Conservation (phyloP, 2,797 vertebrate genomes). For the Ctenochaetus hawaiiensis region DNA sequence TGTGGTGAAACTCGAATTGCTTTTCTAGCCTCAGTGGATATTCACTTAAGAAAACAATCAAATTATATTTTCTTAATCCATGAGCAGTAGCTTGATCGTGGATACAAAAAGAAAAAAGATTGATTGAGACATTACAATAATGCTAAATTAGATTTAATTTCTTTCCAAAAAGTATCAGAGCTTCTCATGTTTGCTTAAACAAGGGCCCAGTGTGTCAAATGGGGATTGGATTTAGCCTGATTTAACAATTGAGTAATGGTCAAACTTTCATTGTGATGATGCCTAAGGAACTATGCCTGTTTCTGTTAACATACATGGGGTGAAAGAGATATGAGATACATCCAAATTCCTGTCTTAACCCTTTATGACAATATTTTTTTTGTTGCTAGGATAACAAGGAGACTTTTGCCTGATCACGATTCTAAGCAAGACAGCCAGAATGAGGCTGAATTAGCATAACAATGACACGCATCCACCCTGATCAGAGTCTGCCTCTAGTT, state of each 20-base stretch:
- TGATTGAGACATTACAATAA: background rate
- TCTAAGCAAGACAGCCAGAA: slow-evolving; percentile 19
- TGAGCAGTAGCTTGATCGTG: background rate
- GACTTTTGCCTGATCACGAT: slow-evolving; percentile 9
- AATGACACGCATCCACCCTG: slow-evolving; percentile 41
- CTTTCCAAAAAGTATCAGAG: background rate
- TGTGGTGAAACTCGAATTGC: slow-evolving; percentile 7
- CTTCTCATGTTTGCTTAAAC: slow-evolving; percentile 1
- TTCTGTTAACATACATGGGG: background rate
- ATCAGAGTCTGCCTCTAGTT: slow-evolving; percentile 60
- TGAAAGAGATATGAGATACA: background rate
- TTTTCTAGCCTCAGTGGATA: background rate
- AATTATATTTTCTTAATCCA: slow-evolving; percentile 14
- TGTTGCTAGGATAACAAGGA: slow-evolving; percentile 1
- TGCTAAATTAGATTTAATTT: slow-evolving; percentile 7
- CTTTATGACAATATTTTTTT: background rate
- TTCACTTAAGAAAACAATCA: background rate
- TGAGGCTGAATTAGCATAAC: slow-evolving; percentile 29
- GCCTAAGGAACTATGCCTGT: background rate
- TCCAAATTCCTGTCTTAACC: slow-evolving; percentile 1
- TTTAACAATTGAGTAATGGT: background rate
- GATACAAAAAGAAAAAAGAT: background rate
- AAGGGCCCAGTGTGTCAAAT: background rate
- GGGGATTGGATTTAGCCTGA: background rate
- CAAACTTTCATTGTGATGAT: background rate